Base-by-base conservation (phyloP, 37 sponge, comb jelly and placozoan species). In the Mnemiopsis leidyi region DNA sequence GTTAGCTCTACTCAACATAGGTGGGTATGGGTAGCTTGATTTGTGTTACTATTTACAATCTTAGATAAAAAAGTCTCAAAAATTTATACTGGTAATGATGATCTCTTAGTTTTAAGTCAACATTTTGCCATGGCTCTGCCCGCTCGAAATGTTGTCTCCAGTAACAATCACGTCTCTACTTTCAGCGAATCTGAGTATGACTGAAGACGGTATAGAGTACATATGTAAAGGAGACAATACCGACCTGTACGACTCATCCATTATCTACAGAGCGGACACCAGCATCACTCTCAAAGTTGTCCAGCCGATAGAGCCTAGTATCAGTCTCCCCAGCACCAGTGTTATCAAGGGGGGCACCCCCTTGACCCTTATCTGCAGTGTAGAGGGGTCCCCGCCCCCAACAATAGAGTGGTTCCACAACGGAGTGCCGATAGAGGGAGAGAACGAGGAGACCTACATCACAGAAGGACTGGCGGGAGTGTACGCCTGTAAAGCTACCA, bases 381-480 rank as follows among this genome's bases (percentile, higher is more conserved):
- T 85, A 29, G 90, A 85, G 29, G 90, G 90, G 29, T 85, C 90
- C 21, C 90, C 90, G 13, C 90, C 90, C 0, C 90, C 90, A 39
- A n/a, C 90, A 16, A 85, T 85, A 1, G 30, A 85, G 61, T 85
- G 90, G 90, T 85, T 77, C 32, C 30, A 33, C 9, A 34, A 77
- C 79, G 79, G 79, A 1, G 36, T 20, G 9, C 33, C 16, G 36
- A 26, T 77, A 0, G 79, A 77, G 79, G 79, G 36, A 34, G 79
- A 28, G 35, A 18, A 1, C 9, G 79, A 34, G 26, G 79, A 77
- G 36, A 77, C 26, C 32, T 77, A 77, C 36, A 18, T 77, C 5
- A 77, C 79, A 32, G 32, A 32, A 9, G 79, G 79, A 40, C 36
- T 36, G 9, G 90, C 29, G 0, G 90, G 90, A 16, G 61, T 39